These are phyloP conservation scores for Lophochroa leadbeateri DNA, from an alignment of 2,113 vertebrate species.

Conservation along the genomic window DNA sequence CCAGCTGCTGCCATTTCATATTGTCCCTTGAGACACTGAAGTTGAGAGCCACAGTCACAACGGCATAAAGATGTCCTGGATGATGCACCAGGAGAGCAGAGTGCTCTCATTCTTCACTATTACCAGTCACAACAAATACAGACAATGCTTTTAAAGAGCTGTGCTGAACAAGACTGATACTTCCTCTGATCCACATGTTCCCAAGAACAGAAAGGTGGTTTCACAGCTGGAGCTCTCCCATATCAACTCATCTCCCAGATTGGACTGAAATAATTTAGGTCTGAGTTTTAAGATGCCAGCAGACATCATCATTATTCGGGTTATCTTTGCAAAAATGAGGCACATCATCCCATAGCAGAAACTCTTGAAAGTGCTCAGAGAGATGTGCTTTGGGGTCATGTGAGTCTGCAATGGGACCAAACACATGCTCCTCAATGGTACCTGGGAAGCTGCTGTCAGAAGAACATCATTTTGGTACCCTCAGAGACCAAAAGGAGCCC, in stretches of 20 bases:
- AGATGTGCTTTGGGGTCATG: neutral
- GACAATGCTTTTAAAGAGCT: neutral
- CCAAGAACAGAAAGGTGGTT: neutral
- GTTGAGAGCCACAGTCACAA: neutral
- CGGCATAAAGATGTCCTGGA: neutral
- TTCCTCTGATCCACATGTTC: neutral
- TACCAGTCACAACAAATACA: neutral
- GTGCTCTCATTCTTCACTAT: neutral
- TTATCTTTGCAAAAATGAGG: neutral
- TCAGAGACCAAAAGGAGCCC: neutral
- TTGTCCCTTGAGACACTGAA: neutral
- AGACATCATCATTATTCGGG: neutral
- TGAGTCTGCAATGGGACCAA: rapidly evolving
- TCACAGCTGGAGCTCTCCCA: neutral
- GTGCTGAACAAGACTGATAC: neutral
- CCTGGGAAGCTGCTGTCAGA: neutral
- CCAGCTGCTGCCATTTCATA: neutral
- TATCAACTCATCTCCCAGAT: neutral
- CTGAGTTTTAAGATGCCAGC: neutral
- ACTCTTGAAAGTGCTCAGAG: neutral
- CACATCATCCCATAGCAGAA: rapidly evolving
- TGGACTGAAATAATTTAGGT: neutral
- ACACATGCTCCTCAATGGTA: neutral
- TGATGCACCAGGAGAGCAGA: neutral
- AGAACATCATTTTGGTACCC: too few relatives aligned